Conservation (phyloP, 2,113 vertebrate species). For the Danionella cerebrum region DNA sequence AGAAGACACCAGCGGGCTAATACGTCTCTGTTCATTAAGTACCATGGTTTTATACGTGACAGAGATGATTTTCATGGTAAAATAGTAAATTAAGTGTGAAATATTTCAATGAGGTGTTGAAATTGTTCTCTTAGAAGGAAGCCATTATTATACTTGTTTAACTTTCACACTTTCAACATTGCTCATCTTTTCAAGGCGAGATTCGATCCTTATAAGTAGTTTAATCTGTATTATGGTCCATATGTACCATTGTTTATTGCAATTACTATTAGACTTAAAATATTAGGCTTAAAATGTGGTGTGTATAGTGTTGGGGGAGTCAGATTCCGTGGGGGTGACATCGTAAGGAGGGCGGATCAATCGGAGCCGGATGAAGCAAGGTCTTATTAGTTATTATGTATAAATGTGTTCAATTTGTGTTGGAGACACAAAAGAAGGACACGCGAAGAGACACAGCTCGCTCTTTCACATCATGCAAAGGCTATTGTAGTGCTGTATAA, state of each 20-base stretch:
- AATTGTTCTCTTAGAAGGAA: neutral
- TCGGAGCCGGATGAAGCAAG: too few relatives aligned
- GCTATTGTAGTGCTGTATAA: neutral
- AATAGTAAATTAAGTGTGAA: neutral
- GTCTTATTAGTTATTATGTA: too few relatives aligned
- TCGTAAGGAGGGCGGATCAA: too few relatives aligned
- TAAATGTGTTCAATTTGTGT: too few relatives aligned
- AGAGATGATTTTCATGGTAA: neutral
- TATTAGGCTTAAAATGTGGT: too few relatives aligned
- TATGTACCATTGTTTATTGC: neutral
- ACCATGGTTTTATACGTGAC: neutral
- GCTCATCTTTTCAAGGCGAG: neutral
- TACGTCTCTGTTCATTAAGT: neutral
- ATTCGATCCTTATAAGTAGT: neutral
- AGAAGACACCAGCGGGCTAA: constrained; percentile 9
- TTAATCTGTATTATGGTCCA: neutral
- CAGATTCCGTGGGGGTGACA: too few relatives aligned
- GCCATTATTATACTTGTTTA: neutral
- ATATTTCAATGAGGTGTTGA: neutral
- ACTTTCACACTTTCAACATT: neutral
- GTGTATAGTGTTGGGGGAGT: too few relatives aligned
- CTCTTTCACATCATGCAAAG: neutral
- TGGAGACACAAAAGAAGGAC: too few relatives aligned
- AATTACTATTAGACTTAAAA: too few relatives aligned
- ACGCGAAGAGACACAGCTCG: too few relatives aligned